Base-by-base conservation (phyloP, 2,113 vertebrate genomes). In the Periophthalmodon schlosseri region DNA sequence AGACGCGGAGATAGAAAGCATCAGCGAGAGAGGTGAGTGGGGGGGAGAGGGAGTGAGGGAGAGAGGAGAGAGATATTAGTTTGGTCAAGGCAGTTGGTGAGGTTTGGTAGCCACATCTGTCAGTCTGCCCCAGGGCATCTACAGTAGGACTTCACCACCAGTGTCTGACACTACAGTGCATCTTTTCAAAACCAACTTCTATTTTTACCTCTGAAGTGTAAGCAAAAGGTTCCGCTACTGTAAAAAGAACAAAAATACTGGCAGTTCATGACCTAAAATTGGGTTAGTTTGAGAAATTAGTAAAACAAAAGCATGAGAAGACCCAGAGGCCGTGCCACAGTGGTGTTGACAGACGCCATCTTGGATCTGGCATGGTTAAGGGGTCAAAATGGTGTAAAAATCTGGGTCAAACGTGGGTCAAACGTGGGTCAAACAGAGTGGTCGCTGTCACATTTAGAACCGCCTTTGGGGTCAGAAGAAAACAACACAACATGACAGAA, bases 1-100 rank as follows among this genome's bases (percentile, higher is more conserved):
- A 89, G 98, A 99, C 80, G 96, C 95, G 65, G 97, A 99, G 93
- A 96, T 98, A 57, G 96, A 99, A 93, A 99, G 97, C 78, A 93
- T 98, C 88, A 98, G 96, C 82, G 98, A 99, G 91, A 96, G 97
- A 95, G 98, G 97, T 98, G 87, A 95, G 94, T 20, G 15, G 16
- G 49, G 18, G 49, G 49, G 16, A 16, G 4, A 4, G 46, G 12
- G 46, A 49, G 46, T 13, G 46, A 14, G 15, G 15, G 15, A 50
- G 14, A 50, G 4, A 50, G 14, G 3, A 4, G 12, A 16, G 4
- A 49, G 47, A 15, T 3, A 12, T 1, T 11, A 2, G 49, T 50
- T 5, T 39, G 36, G 36, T 28, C 28, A 28, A 28, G 28, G 28
- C 28, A 28, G 28, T 39, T 39, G 36, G 39, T 44, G 9, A 44